Percentiles rank a stretch among this genome's conserved stretches.
These are phyloP conservation scores for Drosophila flavopinicola DNA, from an alignment of 2,888 invertebrate genomes.

Conservation along the genomic window DNA sequence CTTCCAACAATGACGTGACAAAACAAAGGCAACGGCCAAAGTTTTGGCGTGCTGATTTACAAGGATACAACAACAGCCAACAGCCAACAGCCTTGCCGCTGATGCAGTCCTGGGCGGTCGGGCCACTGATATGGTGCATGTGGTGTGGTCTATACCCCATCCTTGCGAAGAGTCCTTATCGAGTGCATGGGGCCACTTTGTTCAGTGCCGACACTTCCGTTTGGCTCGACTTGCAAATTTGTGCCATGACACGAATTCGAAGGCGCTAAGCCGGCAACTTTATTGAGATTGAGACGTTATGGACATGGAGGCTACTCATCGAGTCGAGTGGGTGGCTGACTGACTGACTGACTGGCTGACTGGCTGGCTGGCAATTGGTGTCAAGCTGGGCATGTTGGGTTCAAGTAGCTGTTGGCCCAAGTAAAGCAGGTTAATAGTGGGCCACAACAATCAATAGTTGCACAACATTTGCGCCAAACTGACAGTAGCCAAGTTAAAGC, in stretches of 20 bases:
- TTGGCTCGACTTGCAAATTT: conserved; percentile 62
- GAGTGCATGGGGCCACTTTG: conserved; percentile 59
- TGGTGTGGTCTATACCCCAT: too few relatives aligned
- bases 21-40: conserved; percentile 61
- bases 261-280: conserved; percentile 63
- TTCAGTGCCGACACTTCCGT: conserved; percentile 78
- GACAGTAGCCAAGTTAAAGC: conserved; percentile 32
- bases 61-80: conserved; percentile 70
- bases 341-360: conserved; percentile 16
- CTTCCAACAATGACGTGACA: conserved; percentile 67
- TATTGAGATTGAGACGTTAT: conserved; percentile 78
- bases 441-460: conserved; percentile 58
- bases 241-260: conserved; percentile 80
- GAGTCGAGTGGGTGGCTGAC: conserved; percentile 63
- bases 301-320: conserved; percentile 66
- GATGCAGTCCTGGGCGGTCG: conserved; percentile 14
- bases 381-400: conserved; percentile 68
- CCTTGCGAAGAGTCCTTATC: conserved; percentile 11
- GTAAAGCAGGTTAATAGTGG: conserved; percentile 75
- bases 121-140: conserved; percentile 28
- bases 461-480: conserved; percentile 25
- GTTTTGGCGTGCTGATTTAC: conserved; percentile 71
- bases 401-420: conserved; percentile 68
- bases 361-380: conserved; percentile 40
- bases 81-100: conserved; percentile 45